Percentiles rank a stretch among this genome's conserved stretches.
Conservation (phyloP, 2,888 invertebrate species). For the Subacronicta megacephala region DNA sequence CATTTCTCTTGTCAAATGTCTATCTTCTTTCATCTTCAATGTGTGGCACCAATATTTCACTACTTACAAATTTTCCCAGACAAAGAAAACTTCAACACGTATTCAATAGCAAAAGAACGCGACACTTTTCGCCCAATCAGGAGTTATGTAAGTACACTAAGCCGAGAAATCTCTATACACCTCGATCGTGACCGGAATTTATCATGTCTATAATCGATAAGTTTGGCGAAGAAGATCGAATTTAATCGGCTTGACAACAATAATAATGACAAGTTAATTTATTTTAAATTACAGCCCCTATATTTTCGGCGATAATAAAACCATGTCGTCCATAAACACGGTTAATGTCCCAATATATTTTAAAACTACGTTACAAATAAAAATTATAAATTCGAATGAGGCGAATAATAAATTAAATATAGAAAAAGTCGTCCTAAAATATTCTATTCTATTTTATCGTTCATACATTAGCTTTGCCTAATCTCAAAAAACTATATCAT, state of each 20-base stretch:
- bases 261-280: neutral
- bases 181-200: conserved; percentile 48
- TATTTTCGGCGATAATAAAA: too few species aligned
- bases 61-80: neutral
- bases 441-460: too few species aligned
- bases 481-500: too few species aligned
- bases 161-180: conserved; percentile 32
- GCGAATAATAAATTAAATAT: too few species aligned
- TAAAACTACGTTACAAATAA: too few species aligned
- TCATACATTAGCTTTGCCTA: too few species aligned
- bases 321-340: too few species aligned
- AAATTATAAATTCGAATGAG: too few species aligned
- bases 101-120: conserved; percentile 22
- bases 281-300: too few species aligned
- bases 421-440: too few species aligned
- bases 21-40: neutral
- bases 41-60: conserved; percentile 1
- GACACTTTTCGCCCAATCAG: conserved; percentile 31
- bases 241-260: neutral
- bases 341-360: too few species aligned
- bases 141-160: conserved; percentile 30
- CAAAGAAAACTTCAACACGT: conserved; percentile 15
- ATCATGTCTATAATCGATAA: conserved; percentile 25
- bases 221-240: neutral
- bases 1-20: neutral